Percentiles rank a stretch among this genome's conserved stretches.
Conservation (phyloP, 2,888 invertebrate species). For the Lithosia quadra region DNA sequence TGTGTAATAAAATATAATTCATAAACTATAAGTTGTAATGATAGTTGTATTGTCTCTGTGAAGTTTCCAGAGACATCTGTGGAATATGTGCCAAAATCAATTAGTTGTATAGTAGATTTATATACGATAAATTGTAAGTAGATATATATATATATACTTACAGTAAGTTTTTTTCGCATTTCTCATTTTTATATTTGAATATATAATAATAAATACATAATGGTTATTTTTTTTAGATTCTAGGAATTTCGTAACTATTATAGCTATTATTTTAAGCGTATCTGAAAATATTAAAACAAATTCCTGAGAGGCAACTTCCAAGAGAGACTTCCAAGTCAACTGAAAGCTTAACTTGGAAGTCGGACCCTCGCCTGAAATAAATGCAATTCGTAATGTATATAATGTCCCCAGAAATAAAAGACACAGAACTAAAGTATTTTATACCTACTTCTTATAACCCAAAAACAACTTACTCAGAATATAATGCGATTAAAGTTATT, state of each 20-base stretch:
- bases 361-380: no score
- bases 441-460: background rate
- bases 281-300: no score
- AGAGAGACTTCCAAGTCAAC: no score
- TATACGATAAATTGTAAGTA: background rate
- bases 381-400: background rate
- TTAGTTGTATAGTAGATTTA: constrained; percentile 21
- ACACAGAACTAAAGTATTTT: no score
- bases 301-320: no score
- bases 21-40: constrained; percentile 5
- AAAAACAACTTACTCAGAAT: background rate
- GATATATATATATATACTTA: background rate
- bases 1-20: background rate
- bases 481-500: background rate
- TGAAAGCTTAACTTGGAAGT: no score
- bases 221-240: no score
- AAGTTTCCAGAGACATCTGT: constrained; percentile 20
- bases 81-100: constrained; percentile 20
- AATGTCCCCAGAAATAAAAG: no score
- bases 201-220: no score
- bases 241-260: no score
- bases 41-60: constrained; percentile 23
- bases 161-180: background rate
- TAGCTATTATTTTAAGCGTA: no score
- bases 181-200: no score